These are phyloP conservation scores for Henricia sp. DNA, from an alignment of 53 echinoderm and acorn worm genomes.

Conservation along the genomic window DNA sequence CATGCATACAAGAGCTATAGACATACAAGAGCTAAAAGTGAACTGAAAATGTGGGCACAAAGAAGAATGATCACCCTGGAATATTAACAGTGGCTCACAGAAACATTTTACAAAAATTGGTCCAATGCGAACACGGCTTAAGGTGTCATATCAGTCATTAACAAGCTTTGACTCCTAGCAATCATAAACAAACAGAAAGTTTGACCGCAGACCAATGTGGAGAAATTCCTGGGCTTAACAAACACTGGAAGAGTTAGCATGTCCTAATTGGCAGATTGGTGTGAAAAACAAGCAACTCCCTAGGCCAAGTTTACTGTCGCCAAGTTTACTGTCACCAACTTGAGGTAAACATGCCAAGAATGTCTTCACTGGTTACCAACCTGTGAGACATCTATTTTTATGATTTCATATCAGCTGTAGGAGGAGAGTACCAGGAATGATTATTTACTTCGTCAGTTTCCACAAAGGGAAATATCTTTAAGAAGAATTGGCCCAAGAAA, in stretches of 20 bases:
- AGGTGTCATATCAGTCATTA: too few relatives aligned
- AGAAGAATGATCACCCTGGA: too few relatives aligned
- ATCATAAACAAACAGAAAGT: neutral
- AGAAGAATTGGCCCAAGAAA: too few relatives aligned
- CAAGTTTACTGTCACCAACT: neutral
- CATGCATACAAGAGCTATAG: too few relatives aligned
- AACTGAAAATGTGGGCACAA: too few relatives aligned
- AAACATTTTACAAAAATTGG: too few relatives aligned
- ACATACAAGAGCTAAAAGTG: too few relatives aligned
- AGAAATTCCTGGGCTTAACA: constrained; percentile 1
- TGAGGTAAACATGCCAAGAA: neutral
- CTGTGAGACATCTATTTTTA: too few relatives aligned
- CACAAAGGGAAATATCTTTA: too few relatives aligned
- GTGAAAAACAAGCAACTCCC: neutral
- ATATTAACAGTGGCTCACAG: too few relatives aligned
- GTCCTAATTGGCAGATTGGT: constrained; percentile 6
- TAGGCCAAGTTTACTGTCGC: too few relatives aligned
- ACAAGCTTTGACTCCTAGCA: neutral
- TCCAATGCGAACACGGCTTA: too few relatives aligned
- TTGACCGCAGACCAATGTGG: neutral
- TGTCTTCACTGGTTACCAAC: neutral
- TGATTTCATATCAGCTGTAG: neutral
- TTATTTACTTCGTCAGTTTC: neutral
- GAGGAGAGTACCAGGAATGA: neutral
- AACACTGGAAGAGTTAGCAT: neutral